Percentiles rank a stretch among this genome's conserved stretches.
These are phyloP conservation scores for Anoplopoma fimbria DNA, from an alignment of 2,113 vertebrate species.

Conservation along the genomic window DNA sequence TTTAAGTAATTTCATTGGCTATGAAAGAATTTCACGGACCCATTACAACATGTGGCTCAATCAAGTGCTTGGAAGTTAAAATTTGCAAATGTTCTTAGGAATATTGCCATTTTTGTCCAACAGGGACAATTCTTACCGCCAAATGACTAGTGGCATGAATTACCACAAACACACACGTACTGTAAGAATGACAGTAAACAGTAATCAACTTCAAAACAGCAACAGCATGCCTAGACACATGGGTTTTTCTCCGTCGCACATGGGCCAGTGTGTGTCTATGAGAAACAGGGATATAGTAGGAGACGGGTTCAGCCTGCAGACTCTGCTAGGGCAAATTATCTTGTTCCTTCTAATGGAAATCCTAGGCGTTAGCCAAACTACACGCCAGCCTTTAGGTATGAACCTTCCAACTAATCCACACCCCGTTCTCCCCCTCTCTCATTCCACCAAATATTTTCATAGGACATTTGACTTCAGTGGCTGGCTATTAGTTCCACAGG, in stretches of 20 bases:
- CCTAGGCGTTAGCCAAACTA: slow-evolving; percentile 76
- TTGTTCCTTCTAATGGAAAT: slow-evolving; percentile 84
- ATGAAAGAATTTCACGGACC: background rate
- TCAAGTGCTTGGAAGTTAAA: slow-evolving; percentile 20
- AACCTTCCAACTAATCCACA: slow-evolving; percentile 62
- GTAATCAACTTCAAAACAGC: slow-evolving; percentile 4
- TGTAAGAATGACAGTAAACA: background rate
- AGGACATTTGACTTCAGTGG: slow-evolving; percentile 73
- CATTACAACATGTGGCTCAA: slow-evolving; percentile 11
- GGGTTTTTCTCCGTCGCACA: slow-evolving; percentile 36
- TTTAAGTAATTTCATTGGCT: slow-evolving; percentile 39
- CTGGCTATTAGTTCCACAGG: slow-evolving; percentile 77
- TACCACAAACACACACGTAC: background rate
- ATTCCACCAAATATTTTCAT: slow-evolving; percentile 77
- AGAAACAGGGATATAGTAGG: slow-evolving; percentile 51
- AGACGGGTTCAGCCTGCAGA: slow-evolving; percentile 58
- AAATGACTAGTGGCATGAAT: background rate
- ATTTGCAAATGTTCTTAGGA: slow-evolving; percentile 13
- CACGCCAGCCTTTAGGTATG: slow-evolving; percentile 77
- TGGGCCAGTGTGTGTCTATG: slow-evolving; percentile 23
- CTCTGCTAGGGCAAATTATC: slow-evolving; percentile 82
- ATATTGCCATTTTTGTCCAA: background rate
- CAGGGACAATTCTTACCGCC: background rate
- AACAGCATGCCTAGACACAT: background rate
- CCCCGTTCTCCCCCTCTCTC: slow-evolving; percentile 48